Base-by-base conservation (phyloP, 2,888 invertebrate species). In the Drosophila kambysellisi region DNA sequence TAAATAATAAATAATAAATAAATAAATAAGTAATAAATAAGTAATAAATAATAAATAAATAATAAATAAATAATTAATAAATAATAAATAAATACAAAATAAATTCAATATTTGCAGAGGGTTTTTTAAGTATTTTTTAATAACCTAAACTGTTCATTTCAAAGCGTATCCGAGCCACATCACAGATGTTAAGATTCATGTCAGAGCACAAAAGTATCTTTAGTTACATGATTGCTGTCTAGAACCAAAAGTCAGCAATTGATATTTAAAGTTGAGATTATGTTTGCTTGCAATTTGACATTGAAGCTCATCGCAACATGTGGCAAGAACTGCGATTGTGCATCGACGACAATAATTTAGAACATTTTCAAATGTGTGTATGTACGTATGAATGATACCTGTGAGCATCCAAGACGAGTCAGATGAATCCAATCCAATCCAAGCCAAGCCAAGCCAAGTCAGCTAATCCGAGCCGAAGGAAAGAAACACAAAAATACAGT, bases 231-330 rank as follows among this genome's bases (percentile, higher is more conserved):
- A 8, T 8, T 64, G 64, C 17, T 41, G 32, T 41, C 62, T 39
- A 48, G 68, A 51, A 57, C 30, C 43, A 67, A 67, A 33, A 58
- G 54, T 68, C 60, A 43, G 53, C 63, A 54, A 60, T 80, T 80
- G 79, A 69, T 80, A 82, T 76, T 82, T 82, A 59, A 59, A 70
- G 37, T 51, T 20, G 60, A 52, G 33, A 39, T 60, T 54, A 50
- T 37, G 51, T 70, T 48, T 54, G 58, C 67, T 65, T 65, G 74
- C 66, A 62, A 63, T 68, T 81, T 78, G 81, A 83, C 81, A 81
- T 83, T 81, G 81, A 83, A 78, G 71, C 84, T 69, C 81, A 69
- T 79, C 78, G 79, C 58, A 35, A 70, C 48, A 69, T 59, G 33
- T 30, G 39, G 39, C 61, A 35, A 50, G 20, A 53, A 50, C 59